Evolutionary conservation across 1,140 invertebrate genomes (phyloP), one percentile per base, ranked within the genome.

Genomic region (Archivesica marissinica): DNA sequence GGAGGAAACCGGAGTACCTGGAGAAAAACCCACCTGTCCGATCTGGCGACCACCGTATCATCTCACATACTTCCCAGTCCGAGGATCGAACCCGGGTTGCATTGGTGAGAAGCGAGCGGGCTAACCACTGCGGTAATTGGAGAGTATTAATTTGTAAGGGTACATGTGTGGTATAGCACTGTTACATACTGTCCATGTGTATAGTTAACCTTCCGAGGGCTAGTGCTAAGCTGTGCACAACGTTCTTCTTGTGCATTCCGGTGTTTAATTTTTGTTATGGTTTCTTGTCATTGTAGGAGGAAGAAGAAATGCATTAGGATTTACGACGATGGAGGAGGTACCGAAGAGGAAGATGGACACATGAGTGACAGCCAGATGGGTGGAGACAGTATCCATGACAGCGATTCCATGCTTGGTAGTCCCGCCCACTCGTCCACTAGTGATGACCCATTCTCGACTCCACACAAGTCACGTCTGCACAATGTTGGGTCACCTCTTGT

Each of bases 291-390:
- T 96, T 96, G 39, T 95, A 99, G 98, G 95, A 97, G 98, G 95
- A 99, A 99, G 96, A 99, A 99, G 95, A 99, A 99, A 95, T 99
- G 98, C 95, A 97, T 99, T 94, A 96, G 98, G 86, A 99, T 98
- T 95, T 96, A 96, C 47, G 96, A 96, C 89, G 96, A 96, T 88
- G 97, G 97, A 50, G 78, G 64, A 50, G 68, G 61, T 38, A 52
- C 72, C 2, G 96, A 96, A 86, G 96, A 96, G 80, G 96, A 97
- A 91, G 97, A 97, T 87, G 97, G 97, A 90, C 92, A 96, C 28
- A 76, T 82, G 64, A 87, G 86, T 86, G 88, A 89, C 77, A 86
- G 80, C 38, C 44, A 79, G 15, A 68, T 70, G 61, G 77, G 75
- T 30, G 85, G 44, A 39, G 87, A 87, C 82, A 80, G 79, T 64